Evolutionary conservation across 1,140 invertebrate genomes (phyloP).

Genomic region (Drosophila aff.): DNA sequence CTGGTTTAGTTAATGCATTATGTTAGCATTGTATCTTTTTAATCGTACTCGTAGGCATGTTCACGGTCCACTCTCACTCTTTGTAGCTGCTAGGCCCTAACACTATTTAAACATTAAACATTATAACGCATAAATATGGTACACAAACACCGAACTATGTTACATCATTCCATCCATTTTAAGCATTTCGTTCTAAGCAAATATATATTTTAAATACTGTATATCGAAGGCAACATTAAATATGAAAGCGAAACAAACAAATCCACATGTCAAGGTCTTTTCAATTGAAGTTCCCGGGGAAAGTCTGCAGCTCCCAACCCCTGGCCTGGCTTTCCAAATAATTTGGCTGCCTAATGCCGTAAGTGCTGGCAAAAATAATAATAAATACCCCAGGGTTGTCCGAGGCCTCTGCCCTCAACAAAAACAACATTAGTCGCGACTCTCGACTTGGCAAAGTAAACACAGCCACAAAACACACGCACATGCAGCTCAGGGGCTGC

Average conservation of each 20-base stretch:
- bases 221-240: conserved; percentile 34
- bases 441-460: conserved; percentile 33
- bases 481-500: neutral
- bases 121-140: conserved; percentile 1
- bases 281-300: conserved; percentile 11
- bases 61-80: conserved; percentile 5
- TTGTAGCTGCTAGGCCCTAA: neutral
- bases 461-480: conserved; percentile 15
- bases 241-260: conserved; percentile 2
- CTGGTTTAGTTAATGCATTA: conserved; percentile 7
- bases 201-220: conserved; percentile 28
- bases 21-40: conserved; percentile 11
- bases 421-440: conserved; percentile 49
- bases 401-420: conserved; percentile 31
- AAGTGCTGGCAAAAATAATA: conserved; percentile 45
- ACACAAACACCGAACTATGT: conserved; percentile 31
- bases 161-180: conserved; percentile 54
- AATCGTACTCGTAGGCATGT: neutral
- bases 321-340: neutral
- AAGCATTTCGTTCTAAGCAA: conserved; percentile 35
- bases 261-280: neutral
- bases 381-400: conserved; percentile 12
- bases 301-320: neutral
- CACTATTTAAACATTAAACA: conserved; percentile 12
- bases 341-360: conserved; percentile 31